A percentile compares a stretch with the other conserved stretches of the same genome.
These are phyloP conservation scores for Trichonephila clavata DNA, from an alignment of 1,140 invertebrate genomes.

Conservation along the genomic window DNA sequence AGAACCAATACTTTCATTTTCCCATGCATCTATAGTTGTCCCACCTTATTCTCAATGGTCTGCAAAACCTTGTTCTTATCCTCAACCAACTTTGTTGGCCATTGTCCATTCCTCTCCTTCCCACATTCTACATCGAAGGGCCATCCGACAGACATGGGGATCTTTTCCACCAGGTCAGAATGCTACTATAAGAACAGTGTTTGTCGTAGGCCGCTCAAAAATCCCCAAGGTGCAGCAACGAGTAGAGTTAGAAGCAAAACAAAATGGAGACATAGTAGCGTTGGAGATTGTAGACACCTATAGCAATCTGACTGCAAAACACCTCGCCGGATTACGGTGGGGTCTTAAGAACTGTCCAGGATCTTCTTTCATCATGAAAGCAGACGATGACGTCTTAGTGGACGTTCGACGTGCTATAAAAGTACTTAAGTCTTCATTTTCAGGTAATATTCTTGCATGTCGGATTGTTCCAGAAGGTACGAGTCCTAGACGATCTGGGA, in stretches of 20 bases:
- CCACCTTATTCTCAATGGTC: not conserved
- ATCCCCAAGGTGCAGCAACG: slow-evolving; percentile 35
- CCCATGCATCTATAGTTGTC: not conserved
- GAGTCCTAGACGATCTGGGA: slow-evolving; percentile 70
- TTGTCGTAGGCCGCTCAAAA: slow-evolving; percentile 78
- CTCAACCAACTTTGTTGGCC: slow-evolving; percentile 57
- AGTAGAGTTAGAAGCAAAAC: slow-evolving; percentile 78
- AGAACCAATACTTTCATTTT: not conserved
- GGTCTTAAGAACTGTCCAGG: slow-evolving; percentile 84
- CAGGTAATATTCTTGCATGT: slow-evolving; percentile 71
- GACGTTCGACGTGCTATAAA: slow-evolving; percentile 82
- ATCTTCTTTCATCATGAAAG: slow-evolving; percentile 89
- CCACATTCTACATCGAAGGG: slow-evolving; percentile 80
- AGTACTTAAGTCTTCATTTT: slow-evolving; percentile 24
- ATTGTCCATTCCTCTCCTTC: slow-evolving; percentile 81
- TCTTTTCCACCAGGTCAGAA: slow-evolving; percentile 52
- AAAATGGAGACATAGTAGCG: slow-evolving; percentile 80
- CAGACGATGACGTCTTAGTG: slow-evolving; percentile 92
- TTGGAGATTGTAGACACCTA: slow-evolving; percentile 90
- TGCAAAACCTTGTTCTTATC: not conserved
- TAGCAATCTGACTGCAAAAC: slow-evolving; percentile 91
- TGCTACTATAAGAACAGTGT: slow-evolving; percentile 78
- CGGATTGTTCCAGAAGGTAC: slow-evolving; percentile 75
- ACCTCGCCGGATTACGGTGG: slow-evolving; percentile 92
- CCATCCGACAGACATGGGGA: slow-evolving; percentile 80